Conservation (phyloP, 1,140 invertebrate species). For the Pseudomyrmex pallidus region DNA sequence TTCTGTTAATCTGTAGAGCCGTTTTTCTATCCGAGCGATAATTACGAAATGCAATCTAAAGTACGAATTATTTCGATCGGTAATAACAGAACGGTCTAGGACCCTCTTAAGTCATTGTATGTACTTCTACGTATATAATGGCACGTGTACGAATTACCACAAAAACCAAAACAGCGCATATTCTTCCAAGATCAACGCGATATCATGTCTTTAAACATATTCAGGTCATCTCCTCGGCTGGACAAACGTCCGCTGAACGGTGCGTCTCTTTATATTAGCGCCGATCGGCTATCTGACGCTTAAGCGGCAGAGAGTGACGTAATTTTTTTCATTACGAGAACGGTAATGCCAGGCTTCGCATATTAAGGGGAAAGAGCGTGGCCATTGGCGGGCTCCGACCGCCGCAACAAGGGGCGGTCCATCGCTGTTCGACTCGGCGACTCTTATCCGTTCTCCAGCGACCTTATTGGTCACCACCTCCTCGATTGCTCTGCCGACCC, state of each 20-base stretch:
- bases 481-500: constrained; percentile 65
- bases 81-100: too few relatives aligned
- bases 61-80: too few relatives aligned
- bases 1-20: too few relatives aligned
- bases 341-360: constrained; percentile 67
- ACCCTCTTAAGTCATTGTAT: too few relatives aligned
- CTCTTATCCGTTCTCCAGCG: constrained; percentile 74
- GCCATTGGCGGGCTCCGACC: constrained; percentile 70
- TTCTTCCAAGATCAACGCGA: constrained; percentile 18
- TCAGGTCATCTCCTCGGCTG: constrained; percentile 2
- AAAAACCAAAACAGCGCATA: not conserved
- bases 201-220: constrained; percentile 24
- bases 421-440: constrained; percentile 65
- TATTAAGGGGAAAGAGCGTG: constrained; percentile 74
- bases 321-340: constrained; percentile 59
- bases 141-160: not conserved
- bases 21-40: too few relatives aligned
- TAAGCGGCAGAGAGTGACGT: constrained; percentile 46
- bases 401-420: constrained; percentile 74
- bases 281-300: constrained; percentile 36
- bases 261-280: not conserved
- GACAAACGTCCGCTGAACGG: constrained; percentile 11
- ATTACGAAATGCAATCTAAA: too few relatives aligned
- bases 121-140: not conserved
- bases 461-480: constrained; percentile 77